Evolutionary conservation across 2,113 vertebrate species (phyloP), one percentile per base, ranked within the genome.

Genomic region (Rhinoptilus africanus): DNA sequence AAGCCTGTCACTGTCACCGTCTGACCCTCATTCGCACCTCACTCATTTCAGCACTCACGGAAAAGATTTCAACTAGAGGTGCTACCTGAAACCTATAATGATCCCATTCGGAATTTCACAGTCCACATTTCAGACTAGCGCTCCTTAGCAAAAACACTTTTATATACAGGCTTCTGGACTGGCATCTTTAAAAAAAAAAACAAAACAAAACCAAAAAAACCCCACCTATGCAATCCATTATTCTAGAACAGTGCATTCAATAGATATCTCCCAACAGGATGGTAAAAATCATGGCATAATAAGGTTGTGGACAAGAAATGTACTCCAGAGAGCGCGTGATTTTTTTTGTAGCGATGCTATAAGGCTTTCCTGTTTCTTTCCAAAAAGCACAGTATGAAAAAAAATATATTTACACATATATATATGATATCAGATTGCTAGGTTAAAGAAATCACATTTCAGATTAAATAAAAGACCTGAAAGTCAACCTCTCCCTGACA

Each of bases 21-120:
- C 34, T 1, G 1, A 77, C 64, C 50, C 30, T 39, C 41, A 17
- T 12, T 28, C 5, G 1, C 64, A 43, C 37, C 10, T 27, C 80
- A 27, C 4, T 24, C 48, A 30, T 28, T 24, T 59, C 12, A 15
- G 21, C 1, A 14, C n/a, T 56, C 26, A 30, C 0, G 0, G 85
- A 19, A 34, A 76, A 41, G 28, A 51, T 34, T 59, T 72, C 75
- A 76, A 16, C 23, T 10, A 15, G 43, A 57, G n/a, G 18, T 18
- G 30, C 41, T 27, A 14, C 8, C 18, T 8, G 66, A 63, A 63
- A 82, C 18, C 43, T 1, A 9, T 2, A 8, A 43, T 2, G 28
- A 76, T 53, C 39, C 47, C 37, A 8, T 23, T 6, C 0, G 9
- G 34, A 64, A 87, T 56, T 50, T 62, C 77, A 45, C 39, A 27